phyloP scores from a whole-genome alignment of 2,888 invertebrate genomes.

The Tribolium freemani region DNA sequence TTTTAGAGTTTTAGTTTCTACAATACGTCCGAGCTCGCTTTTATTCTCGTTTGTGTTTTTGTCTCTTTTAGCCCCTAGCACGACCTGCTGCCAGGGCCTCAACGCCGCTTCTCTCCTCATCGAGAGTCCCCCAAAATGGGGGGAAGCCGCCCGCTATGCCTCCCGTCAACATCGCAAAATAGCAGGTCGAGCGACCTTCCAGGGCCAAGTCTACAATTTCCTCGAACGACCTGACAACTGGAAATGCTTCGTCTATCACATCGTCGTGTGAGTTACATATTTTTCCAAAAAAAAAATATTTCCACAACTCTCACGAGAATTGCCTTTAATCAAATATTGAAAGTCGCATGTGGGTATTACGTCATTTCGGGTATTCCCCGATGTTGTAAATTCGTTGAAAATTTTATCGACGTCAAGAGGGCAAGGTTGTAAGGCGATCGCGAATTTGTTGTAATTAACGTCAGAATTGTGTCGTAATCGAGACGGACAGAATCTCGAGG shows the following conservation, averaged over 20 bases:
- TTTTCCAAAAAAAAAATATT: slow-evolving; percentile 2
- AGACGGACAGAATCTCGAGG: slow-evolving; percentile 4
- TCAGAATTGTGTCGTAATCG: slow-evolving; percentile 5
- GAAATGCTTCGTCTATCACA: slow-evolving; percentile 88
- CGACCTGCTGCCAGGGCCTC: slow-evolving; percentile 60
- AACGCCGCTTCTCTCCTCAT: slow-evolving; percentile 65
- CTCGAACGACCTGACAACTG: slow-evolving; percentile 86
- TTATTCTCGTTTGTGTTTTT: too few relatives aligned
- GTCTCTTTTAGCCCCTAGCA: slow-evolving; percentile 56
- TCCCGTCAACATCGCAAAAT: slow-evolving; percentile 75
- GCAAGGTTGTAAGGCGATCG: slow-evolving; percentile 3
- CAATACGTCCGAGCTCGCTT: too few relatives aligned
- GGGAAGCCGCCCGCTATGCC: slow-evolving; percentile 73
- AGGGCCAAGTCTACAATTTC: slow-evolving; percentile 87
- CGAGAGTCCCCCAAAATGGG: slow-evolving; percentile 70
- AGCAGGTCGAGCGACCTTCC: slow-evolving; percentile 77
- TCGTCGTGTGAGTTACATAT: slow-evolving; percentile 78
- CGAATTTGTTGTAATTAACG: slow-evolving; percentile 12
- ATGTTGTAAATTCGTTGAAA: slow-evolving; percentile 7
- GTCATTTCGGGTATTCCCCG: slow-evolving; percentile 5
- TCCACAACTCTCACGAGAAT: slow-evolving; percentile 1
- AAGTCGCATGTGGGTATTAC: slow-evolving; percentile 7
- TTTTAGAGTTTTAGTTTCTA: too few relatives aligned
- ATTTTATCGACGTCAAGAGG: slow-evolving; percentile 7
- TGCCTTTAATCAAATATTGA: slow-evolving; percentile 22